Conservation (phyloP, 2,888 invertebrate species). For the Macaria notata region DNA sequence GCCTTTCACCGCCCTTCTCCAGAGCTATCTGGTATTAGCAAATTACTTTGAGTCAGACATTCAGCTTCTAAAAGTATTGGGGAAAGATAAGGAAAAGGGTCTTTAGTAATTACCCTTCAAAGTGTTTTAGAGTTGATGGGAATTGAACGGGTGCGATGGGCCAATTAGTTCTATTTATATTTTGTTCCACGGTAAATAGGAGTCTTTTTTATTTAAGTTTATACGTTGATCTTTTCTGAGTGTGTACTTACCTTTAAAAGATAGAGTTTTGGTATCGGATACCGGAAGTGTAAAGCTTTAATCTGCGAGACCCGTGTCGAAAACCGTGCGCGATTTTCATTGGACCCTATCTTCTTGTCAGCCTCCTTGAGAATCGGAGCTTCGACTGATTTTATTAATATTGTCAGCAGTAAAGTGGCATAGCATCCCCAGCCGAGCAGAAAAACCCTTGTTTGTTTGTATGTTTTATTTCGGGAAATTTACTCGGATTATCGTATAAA, state of each 20-base stretch:
- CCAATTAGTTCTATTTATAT: conserved; percentile 51
- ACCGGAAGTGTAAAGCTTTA: conserved; percentile 40
- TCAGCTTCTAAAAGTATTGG: conserved; percentile 59
- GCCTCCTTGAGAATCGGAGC: conserved; percentile 40
- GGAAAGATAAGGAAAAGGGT: conserved; percentile 49
- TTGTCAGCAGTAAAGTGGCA: conserved; percentile 25
- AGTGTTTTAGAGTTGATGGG: conserved; percentile 56
- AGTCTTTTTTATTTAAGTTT: conserved; percentile 30
- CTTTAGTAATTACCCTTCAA: conserved; percentile 34
- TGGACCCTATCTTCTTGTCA: conserved; percentile 45
- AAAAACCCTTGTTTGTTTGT: conserved; percentile 12
- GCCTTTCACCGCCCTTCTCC: conserved; percentile 64
- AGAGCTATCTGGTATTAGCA: conserved; percentile 69
- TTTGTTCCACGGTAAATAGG: conserved; percentile 32
- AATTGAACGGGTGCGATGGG: conserved; percentile 53
- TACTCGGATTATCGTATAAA: conserved; percentile 14
- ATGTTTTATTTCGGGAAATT: conserved; percentile 14
- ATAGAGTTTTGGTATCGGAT: conserved; percentile 25
- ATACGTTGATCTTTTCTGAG: conserved; percentile 19
- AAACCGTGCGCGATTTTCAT: conserved; percentile 39
- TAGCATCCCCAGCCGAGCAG: conserved; percentile 9
- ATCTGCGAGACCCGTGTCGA: conserved; percentile 56
- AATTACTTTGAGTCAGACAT: conserved; percentile 71
- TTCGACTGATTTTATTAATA: conserved; percentile 37
- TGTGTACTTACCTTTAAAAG: conserved; percentile 19